These are phyloP conservation scores for Lithobates pipiens DNA, from an alignment of 2,797 vertebrate species.

Conservation along the genomic window DNA sequence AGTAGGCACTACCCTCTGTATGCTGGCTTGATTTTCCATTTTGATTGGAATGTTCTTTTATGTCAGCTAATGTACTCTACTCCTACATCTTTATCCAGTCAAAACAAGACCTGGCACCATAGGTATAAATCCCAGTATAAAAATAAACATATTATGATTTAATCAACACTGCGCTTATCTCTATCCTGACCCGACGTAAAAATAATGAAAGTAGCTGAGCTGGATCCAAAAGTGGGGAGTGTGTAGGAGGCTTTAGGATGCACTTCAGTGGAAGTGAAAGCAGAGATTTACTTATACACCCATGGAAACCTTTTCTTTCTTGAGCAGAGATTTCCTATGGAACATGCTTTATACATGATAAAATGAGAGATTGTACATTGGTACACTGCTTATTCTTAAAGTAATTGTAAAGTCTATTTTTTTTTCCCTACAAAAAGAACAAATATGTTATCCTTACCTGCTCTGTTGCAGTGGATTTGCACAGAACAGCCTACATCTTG, in stretches of 20 bases:
- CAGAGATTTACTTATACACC: conserved; percentile 14
- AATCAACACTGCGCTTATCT: neutral
- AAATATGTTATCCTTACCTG: no score
- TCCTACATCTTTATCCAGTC: neutral
- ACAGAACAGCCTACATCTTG: no score
- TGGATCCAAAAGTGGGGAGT: neutral
- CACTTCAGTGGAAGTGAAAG: conserved; percentile 28
- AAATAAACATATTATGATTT: neutral
- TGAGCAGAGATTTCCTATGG: neutral
- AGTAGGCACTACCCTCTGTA: neutral
- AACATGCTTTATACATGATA: neutral
- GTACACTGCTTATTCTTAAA: neutral
- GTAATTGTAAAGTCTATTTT: no score
- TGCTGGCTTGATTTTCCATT: neutral
- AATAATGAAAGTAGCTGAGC: neutral
- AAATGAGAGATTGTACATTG: no score
- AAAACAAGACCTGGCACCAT: neutral
- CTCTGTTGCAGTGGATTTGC: no score
- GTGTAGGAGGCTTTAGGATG: conserved; percentile 12
- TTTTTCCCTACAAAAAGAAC: no score
- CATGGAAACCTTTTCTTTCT: conserved; percentile 4
- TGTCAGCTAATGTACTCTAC: neutral
- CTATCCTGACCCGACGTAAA: neutral
- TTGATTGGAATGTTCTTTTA: neutral
- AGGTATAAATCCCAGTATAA: neutral